Percentiles rank a stretch among this genome's conserved stretches.
Evolutionary conservation across 2,888 invertebrate genomes (phyloP).

Genomic region (Lycia hirtaria): DNA sequence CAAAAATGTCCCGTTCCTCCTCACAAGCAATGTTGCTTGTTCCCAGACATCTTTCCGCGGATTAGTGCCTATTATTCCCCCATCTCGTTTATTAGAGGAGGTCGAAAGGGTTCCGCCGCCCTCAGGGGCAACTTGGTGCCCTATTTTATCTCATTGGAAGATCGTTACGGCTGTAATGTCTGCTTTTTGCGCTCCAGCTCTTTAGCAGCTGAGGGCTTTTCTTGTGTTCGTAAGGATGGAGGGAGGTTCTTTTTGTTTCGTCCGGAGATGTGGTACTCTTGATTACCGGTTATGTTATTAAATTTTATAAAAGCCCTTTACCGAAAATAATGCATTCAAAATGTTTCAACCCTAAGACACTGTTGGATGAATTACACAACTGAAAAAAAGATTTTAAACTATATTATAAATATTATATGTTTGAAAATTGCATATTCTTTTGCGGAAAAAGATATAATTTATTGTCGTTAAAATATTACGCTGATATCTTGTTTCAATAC

Average conservation of each 20-base stretch:
- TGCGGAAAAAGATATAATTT: too few species aligned
- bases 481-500: too few species aligned
- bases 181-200: constrained; percentile 37
- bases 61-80: constrained; percentile 37
- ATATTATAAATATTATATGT: too few species aligned
- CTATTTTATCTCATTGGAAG: constrained; percentile 42
- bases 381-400: too few species aligned
- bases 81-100: constrained; percentile 34
- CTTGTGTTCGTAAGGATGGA: constrained; percentile 7
- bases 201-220: constrained; percentile 21
- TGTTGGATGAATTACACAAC: too few species aligned
- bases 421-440: too few species aligned
- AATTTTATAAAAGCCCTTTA: too few species aligned
- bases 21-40: constrained; percentile 19
- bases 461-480: too few species aligned
- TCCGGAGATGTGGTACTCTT: background rate
- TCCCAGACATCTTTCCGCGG: constrained; percentile 24
- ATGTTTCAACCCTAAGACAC: too few species aligned
- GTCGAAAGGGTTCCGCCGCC: constrained; percentile 33
- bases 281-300: background rate
- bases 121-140: constrained; percentile 31
- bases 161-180: constrained; percentile 38
- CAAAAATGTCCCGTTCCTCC: constrained; percentile 11
- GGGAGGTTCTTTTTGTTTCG: background rate
- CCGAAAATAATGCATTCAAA: too few species aligned